phyloP scores from a whole-genome alignment of 1,140 invertebrate species.

The Rhyzopertha dominica region DNA sequence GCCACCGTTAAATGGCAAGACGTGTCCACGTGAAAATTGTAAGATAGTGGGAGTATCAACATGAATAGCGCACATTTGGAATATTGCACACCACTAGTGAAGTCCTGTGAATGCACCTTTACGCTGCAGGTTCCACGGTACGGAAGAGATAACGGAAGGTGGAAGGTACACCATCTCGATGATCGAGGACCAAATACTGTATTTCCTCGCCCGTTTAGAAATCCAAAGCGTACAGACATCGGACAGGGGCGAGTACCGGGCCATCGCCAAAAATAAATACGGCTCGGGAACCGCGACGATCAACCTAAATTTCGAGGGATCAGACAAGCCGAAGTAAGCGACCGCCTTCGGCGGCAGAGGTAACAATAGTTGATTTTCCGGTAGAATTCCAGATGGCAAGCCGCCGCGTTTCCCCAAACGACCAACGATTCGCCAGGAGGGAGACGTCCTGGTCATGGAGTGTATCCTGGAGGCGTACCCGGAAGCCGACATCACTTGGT shows the following conservation, averaged over 20 bases:
- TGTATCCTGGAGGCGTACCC: constrained; percentile 93
- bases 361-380: constrained; percentile 20
- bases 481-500: constrained; percentile 93
- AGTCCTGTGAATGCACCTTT: too few relatives aligned
- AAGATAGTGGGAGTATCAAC: too few relatives aligned
- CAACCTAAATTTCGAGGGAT: constrained; percentile 91
- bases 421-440: constrained; percentile 92
- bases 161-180: constrained; percentile 72
- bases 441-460: constrained; percentile 91
- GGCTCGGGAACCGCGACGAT: constrained; percentile 91
- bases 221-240: constrained; percentile 75
- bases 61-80: too few relatives aligned
- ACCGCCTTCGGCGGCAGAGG: neutral
- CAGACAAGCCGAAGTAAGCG: constrained; percentile 80
- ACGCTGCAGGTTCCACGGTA: constrained; percentile 83
- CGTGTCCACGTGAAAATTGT: too few relatives aligned
- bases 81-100: too few relatives aligned
- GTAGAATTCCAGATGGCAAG: constrained; percentile 91
- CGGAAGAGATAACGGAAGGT: constrained; percentile 70
- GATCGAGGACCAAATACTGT: constrained; percentile 80
- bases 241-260: constrained; percentile 91
- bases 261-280: constrained; percentile 84
- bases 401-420: constrained; percentile 95
- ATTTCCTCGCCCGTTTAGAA: constrained; percentile 81
- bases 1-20: too few relatives aligned